phyloP scores from a whole-genome alignment of 2,888 invertebrate genomes.

The Phengaris arion region DNA sequence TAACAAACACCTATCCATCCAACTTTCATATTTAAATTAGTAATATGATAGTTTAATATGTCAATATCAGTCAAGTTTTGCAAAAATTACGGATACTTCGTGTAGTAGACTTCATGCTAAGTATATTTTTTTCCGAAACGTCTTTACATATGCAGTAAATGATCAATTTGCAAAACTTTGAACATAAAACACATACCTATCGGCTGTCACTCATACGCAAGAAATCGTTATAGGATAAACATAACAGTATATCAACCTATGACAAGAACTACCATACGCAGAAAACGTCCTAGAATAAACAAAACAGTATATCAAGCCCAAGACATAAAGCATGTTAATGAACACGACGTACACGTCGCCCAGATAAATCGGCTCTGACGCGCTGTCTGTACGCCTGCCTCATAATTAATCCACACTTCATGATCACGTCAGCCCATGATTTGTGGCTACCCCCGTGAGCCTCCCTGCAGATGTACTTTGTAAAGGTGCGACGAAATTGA shows the following conservation, averaged over 20 bases:
- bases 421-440: constrained; percentile 40
- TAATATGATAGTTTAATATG: not conserved
- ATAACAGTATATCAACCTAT: too few species aligned
- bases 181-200: too few species aligned
- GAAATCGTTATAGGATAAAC: too few species aligned
- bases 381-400: constrained; percentile 35
- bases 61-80: not conserved
- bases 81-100: too few species aligned
- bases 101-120: too few species aligned
- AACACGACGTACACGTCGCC: constrained; percentile 1
- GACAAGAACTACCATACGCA: not conserved
- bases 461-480: not conserved
- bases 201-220: too few species aligned
- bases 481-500: not conserved
- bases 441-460: constrained; percentile 33
- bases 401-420: constrained; percentile 40
- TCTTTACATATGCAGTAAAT: too few species aligned
- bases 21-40: too few species aligned
- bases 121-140: too few species aligned
- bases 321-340: constrained; percentile 10
- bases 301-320: not conserved
- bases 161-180: too few species aligned
- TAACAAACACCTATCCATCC: too few species aligned
- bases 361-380: constrained; percentile 30
- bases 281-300: not conserved